Evolutionary conservation across 2,113 vertebrate genomes (phyloP), one percentile per base, ranked within the genome.

Genomic region (Lonchura striata): DNA sequence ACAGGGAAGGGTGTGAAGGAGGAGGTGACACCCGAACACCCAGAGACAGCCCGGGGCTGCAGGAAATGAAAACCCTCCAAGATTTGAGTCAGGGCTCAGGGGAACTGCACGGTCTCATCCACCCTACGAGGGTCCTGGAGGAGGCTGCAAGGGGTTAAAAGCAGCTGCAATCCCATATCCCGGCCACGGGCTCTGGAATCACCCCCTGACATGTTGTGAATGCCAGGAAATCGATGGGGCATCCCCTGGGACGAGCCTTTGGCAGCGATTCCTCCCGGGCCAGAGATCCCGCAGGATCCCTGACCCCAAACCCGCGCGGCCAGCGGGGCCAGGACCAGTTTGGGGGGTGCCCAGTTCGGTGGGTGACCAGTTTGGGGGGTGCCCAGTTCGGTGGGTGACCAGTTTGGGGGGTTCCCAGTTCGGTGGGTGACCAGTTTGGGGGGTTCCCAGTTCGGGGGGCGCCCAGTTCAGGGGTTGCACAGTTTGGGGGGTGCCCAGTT

Each of bases 181-280:
- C 11, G 4, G 41, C 6, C 30, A 2, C 0, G 15, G 46, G 72
- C 59, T 66, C 86, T 46, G 60, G 21, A 74, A 21, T 74, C 50
- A 28, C 5, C 41, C 41, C 39, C 4, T 2, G 5, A 28, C 3
- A 0, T 0, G 9, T 16, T 52, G 3, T 5, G 31, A 49, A 33
- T 37, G 80, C 59, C 64, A 70, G 80, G 65, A 95, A 95, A 68
- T 7, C 1, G 0, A 17, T 1, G 39, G 64, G 88, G 70, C 72
- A 93, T 93, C 92, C 92, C 70, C 54, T 25, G 86, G 83, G 69
- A 54, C 0, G 2, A 61, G 65, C 41, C 4, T 27, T n/a, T 25
- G 33, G 47, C 85, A 47, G 42, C 1, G 13, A 27, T 27, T 30
- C 56, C 75, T 39, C 9, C 21, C 5, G 28, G 57, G 52, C 5